phyloP scores from a whole-genome alignment of 1,140 invertebrate species.

The Drosophila sulfurigaster region DNA sequence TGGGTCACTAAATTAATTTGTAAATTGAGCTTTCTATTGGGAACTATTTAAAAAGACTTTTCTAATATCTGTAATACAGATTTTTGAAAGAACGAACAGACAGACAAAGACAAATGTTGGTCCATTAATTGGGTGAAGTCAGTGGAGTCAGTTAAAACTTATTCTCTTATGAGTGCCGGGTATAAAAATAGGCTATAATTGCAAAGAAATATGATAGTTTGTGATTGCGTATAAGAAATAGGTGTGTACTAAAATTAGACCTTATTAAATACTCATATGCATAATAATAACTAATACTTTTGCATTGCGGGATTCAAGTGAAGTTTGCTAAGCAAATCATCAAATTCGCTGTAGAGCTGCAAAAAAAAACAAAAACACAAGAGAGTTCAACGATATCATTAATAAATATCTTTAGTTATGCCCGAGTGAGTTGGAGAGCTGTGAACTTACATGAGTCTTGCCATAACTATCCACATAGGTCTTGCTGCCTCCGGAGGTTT shows the following conservation, averaged over 20 bases:
- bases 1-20: no score
- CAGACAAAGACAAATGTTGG: no score
- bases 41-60: no score
- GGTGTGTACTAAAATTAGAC: conserved; percentile 27
- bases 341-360: conserved; percentile 80
- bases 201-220: conserved; percentile 5
- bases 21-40: no score
- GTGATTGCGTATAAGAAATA: conserved; percentile 10
- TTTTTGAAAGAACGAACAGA: no score
- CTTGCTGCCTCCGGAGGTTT: conserved; percentile 68
- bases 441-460: conserved; percentile 67
- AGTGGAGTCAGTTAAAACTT: no score
- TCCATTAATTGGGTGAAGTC: no score
- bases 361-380: conserved; percentile 21
- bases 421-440: neutral
- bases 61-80: no score
- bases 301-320: conserved; percentile 63
- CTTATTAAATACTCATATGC: conserved; percentile 34
- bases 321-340: conserved; percentile 77
- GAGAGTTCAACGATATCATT: conserved; percentile 24
- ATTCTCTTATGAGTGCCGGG: neutral
- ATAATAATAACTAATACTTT: conserved; percentile 62
- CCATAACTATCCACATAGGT: conserved; percentile 81
- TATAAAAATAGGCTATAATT: conserved; percentile 9
- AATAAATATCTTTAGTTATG: conserved; percentile 16